phyloP scores from a whole-genome alignment of 2,113 vertebrate species.

The Melanocharis versteri region DNA sequence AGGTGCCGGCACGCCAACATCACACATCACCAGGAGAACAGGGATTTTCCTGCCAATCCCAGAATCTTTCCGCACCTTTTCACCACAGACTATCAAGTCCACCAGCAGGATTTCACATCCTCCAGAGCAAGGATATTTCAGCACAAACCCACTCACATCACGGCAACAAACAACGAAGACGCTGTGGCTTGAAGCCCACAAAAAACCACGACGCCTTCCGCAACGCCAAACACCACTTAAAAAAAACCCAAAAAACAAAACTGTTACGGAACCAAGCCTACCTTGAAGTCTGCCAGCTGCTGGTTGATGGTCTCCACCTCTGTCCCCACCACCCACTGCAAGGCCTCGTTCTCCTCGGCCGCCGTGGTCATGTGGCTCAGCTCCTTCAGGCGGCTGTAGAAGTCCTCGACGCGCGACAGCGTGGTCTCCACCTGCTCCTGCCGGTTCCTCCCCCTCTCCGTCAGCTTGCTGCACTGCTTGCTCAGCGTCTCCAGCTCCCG shows the following conservation, averaged over 20 bases:
- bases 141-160: background rate
- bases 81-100: background rate
- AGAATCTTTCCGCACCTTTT: background rate
- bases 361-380: slow-evolving; percentile 81
- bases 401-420: slow-evolving; percentile 80
- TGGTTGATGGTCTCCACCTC: slow-evolving; percentile 95
- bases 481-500: slow-evolving; percentile 89
- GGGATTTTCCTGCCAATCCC: background rate
- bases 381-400: slow-evolving; percentile 82
- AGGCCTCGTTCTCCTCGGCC: slow-evolving; percentile 82
- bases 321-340: slow-evolving; percentile 87
- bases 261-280: background rate
- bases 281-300: slow-evolving; percentile 94
- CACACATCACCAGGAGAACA: background rate
- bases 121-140: background rate
- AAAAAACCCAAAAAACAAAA: background rate
- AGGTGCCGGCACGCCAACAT: background rate
- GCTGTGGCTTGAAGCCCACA: fast-evolving
- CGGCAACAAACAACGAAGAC: fast-evolving
- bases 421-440: slow-evolving; percentile 86
- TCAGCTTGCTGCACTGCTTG: slow-evolving; percentile 91
- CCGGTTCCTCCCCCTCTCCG: slow-evolving; percentile 82
- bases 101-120: background rate
- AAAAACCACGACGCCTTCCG: background rate
- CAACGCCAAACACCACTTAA: background rate